These are phyloP conservation scores for Drosophila lini DNA, from an alignment of 1,140 invertebrate genomes.

Conservation along the genomic window DNA sequence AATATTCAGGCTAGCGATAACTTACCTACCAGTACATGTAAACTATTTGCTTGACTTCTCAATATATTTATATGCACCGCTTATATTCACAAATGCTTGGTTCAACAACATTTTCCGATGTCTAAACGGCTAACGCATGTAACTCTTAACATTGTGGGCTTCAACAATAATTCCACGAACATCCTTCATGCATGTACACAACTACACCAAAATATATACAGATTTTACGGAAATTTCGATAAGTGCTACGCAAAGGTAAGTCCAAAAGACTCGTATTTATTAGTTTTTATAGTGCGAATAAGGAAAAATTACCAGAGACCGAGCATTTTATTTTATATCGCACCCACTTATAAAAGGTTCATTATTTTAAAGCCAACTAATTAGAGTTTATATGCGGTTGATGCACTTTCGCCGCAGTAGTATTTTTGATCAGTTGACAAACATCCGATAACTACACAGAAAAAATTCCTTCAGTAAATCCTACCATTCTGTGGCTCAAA, in stretches of 20 bases:
- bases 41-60: constrained; percentile 45
- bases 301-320: constrained; percentile 5
- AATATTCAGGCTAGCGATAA: not conserved
- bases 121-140: constrained; percentile 39
- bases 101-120: constrained; percentile 48
- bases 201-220: constrained; percentile 29
- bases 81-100: constrained; percentile 56
- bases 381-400: not conserved
- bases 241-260: constrained; percentile 83
- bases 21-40: not conserved
- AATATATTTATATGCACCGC: constrained; percentile 27
- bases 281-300: not conserved
- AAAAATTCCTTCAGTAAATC: too few species aligned
- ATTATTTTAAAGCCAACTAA: not conserved
- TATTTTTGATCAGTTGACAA: too few species aligned
- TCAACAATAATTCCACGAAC: constrained; percentile 42
- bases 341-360: not conserved
- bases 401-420: not conserved
- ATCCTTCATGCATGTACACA: constrained; percentile 53
- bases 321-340: not conserved
- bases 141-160: constrained; percentile 29
- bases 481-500: too few species aligned
- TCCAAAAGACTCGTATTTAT: constrained; percentile 1
- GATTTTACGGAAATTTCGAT: constrained; percentile 83
- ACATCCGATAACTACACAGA: too few species aligned